These are phyloP conservation scores for Peromyscus nudipes DNA, from an alignment of 2,797 vertebrate species.

Conservation along the genomic window DNA sequence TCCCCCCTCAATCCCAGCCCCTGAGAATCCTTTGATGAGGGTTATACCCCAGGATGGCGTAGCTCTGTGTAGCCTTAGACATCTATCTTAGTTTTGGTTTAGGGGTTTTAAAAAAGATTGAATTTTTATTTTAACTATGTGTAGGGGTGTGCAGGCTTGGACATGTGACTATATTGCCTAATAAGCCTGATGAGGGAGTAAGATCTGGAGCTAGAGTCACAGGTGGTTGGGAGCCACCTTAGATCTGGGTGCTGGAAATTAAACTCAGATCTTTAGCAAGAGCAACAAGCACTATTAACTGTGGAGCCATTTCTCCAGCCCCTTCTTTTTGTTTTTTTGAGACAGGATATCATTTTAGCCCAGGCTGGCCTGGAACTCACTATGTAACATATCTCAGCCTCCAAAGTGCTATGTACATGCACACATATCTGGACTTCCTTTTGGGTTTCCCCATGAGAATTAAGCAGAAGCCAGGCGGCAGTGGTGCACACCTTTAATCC, in stretches of 20 bases:
- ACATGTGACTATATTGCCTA: not conserved
- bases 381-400: not conserved
- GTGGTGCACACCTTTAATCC: not conserved
- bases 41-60: not conserved
- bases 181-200: not conserved
- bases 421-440: not conserved
- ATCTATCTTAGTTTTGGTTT: not conserved
- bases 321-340: not conserved
- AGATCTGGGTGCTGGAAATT: not conserved
- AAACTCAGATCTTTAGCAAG: not conserved
- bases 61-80: not conserved
- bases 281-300: not conserved
- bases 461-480: not conserved
- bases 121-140: not conserved
- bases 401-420: not conserved
- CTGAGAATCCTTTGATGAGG: not conserved
- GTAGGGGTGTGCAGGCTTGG: too few relatives aligned
- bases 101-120: not conserved
- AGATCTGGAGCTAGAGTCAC: not conserved
- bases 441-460: not conserved
- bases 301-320: too few relatives aligned
- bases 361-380: not conserved
- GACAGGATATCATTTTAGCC: not conserved
- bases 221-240: not conserved
- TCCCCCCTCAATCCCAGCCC: not conserved